Evolutionary conservation across 2,113 vertebrate genomes (phyloP), one percentile per base, ranked within the genome.

Genomic region (Oenanthe oenanthe): DNA sequence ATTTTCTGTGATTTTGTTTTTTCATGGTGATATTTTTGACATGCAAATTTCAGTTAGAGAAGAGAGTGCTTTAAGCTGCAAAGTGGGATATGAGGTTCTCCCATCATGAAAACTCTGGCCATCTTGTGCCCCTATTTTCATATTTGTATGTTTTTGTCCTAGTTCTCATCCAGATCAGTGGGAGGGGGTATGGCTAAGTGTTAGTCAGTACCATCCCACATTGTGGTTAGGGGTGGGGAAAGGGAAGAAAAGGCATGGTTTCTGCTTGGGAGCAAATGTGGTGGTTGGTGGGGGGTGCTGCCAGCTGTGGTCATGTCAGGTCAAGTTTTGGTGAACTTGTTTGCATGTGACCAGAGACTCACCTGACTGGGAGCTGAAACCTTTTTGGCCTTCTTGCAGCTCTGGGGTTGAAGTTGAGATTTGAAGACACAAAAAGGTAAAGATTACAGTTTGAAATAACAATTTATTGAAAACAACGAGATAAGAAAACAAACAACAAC

Each of bases 201-300:
- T 56, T 47, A 19, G 17, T 47, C 0, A 1, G 4, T 73, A 32
- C 14, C 7, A 14, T 56, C 40, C 31, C 40, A 3, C 22, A 15
- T 40, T 26, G 15, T 56, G 22, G 7, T 14, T 12, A 14, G 17
- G 58, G 22, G 17, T 14, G 17, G 28, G 22, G 28, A 32, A 17
- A n/a, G 28, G 40, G 15, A 40, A 73, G 48, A 24, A 28, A 45
- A 26, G n/a, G 28, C 48, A 8, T 40, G 22, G 40, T 21, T 72
- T 72, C 2, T 42, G 6, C 3, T 22, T 45, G 57, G 13, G 13
- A 32, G 17, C 38, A 17, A 6, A 13, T 0, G 0, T 32, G 47
- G n/a, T 72, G 8, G 13, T 53, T 61, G 21, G 12, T 20, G 21
- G 53, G 45, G 31, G 12, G 7, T 83, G 36, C 38, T 83, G 25